Conservation (phyloP, 1,140 invertebrate species). For the Lepidotrigona ventralis region DNA sequence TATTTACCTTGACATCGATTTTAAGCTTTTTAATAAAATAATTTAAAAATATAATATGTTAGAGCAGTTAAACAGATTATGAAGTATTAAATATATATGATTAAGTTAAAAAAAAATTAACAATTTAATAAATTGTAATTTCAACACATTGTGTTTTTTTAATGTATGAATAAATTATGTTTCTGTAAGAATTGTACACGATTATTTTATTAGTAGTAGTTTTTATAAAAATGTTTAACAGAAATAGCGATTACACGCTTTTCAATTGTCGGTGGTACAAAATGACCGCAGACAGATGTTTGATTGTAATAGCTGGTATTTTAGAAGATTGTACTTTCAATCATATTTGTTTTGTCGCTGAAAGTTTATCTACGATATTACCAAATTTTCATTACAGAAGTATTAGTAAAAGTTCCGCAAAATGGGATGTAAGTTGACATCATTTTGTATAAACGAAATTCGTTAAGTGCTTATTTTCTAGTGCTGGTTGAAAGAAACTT, state of each 20-base stretch:
- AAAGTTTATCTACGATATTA: constrained; percentile 47
- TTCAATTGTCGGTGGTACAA: constrained; percentile 29
- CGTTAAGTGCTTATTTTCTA: constrained; percentile 18
- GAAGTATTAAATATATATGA: not conserved
- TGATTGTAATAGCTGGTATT: constrained; percentile 52
- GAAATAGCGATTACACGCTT: not conserved
- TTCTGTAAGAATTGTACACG: not conserved
- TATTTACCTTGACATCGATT: constrained; percentile 8
- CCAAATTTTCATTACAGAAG: constrained; percentile 52
- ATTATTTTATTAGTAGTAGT: not conserved
- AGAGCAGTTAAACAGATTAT: not conserved
- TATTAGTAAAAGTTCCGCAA: constrained; percentile 39
- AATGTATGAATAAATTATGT: constrained; percentile 29
- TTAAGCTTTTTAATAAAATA: constrained; percentile 3
- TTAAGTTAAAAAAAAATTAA: not conserved
- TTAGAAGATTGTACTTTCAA: constrained; percentile 43
- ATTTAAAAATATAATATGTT: not conserved
- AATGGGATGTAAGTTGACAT: constrained; percentile 56
- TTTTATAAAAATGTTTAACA: not conserved
- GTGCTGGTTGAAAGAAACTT: constrained; percentile 55
- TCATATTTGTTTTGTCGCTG: constrained; percentile 53
- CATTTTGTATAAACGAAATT: not conserved
- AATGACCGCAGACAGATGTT: constrained; percentile 37
- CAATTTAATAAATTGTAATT: constrained; percentile 6
- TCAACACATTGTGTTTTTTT: not conserved